A percentile compares a stretch with the other conserved stretches of the same genome.
phyloP scores from a whole-genome alignment of 2,888 invertebrate species.

The Troglohyphantes excavatus region DNA sequence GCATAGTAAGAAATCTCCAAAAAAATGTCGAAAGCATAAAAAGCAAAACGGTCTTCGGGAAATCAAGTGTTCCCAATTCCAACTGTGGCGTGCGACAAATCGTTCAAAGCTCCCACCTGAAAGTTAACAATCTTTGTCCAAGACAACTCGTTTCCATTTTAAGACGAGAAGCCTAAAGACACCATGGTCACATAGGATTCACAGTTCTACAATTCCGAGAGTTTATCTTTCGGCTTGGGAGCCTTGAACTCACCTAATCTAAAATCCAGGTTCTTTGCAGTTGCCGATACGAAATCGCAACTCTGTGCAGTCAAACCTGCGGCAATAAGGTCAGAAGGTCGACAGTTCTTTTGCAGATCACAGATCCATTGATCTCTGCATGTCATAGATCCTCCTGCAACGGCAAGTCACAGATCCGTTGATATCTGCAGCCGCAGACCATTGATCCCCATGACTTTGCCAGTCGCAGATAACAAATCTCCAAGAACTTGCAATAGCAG shows the following conservation, averaged over 20 bases:
- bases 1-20: constrained; percentile 59
- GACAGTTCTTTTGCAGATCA: neutral
- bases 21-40: constrained; percentile 57
- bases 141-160: neutral
- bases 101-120: no score
- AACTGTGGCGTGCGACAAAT: neutral
- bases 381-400: neutral
- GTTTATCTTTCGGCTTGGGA: no score
- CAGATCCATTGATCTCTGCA: no score
- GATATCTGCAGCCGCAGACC: no score
- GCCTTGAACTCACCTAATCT: no score
- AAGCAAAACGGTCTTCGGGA: constrained; percentile 49
- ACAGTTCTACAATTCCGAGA: no score
- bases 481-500: no score
- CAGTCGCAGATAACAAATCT: no score
- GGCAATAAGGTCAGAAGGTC: neutral
- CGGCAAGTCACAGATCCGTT: no score
- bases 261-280: no score
- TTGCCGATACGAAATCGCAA: neutral
- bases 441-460: no score
- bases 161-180: neutral
- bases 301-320: neutral
- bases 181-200: neutral
- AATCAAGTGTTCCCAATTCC: neutral
- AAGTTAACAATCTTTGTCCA: no score